Conservation (phyloP, 2,888 invertebrate genomes). For the Coleophora flavipennella region DNA sequence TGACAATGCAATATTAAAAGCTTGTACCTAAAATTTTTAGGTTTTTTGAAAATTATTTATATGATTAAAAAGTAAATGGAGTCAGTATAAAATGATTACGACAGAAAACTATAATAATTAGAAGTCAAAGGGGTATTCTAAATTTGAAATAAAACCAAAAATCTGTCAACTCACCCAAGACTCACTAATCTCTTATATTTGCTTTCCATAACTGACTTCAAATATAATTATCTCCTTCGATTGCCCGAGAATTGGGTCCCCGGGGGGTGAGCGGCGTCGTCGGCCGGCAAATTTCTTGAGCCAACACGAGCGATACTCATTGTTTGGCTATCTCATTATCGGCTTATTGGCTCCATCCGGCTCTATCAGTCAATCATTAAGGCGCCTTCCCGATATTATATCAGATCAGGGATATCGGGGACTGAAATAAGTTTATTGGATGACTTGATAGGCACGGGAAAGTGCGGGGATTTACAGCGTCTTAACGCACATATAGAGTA, state of each 20-base stretch:
- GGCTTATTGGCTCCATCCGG: constrained; percentile 66
- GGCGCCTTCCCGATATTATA: constrained; percentile 15
- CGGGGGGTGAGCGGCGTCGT: constrained; percentile 6
- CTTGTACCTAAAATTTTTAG: too few relatives aligned
- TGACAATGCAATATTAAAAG: too few relatives aligned
- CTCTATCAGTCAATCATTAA: constrained; percentile 50
- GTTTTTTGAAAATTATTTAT: too few relatives aligned
- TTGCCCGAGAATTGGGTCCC: constrained; percentile 65
- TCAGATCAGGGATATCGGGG: constrained; percentile 1
- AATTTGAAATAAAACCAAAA: too few relatives aligned
- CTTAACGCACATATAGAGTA: too few relatives aligned
- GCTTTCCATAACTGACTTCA: constrained; percentile 69
- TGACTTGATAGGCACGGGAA: too few relatives aligned
- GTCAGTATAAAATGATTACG: too few relatives aligned
- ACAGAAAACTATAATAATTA: too few relatives aligned
- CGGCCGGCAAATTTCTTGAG: constrained; percentile 60
- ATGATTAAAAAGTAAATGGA: too few relatives aligned
- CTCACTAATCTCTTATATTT: constrained; percentile 53
- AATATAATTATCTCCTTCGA: constrained; percentile 70
- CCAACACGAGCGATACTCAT: constrained; percentile 59
- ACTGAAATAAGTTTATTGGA: not conserved
- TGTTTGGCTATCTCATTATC: constrained; percentile 68
- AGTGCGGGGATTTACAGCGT: too few relatives aligned
- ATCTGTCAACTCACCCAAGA: too few relatives aligned
- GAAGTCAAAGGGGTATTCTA: too few relatives aligned